These are phyloP conservation scores for Parus major DNA, from an alignment of 2,113 vertebrate genomes.

Conservation along the genomic window DNA sequence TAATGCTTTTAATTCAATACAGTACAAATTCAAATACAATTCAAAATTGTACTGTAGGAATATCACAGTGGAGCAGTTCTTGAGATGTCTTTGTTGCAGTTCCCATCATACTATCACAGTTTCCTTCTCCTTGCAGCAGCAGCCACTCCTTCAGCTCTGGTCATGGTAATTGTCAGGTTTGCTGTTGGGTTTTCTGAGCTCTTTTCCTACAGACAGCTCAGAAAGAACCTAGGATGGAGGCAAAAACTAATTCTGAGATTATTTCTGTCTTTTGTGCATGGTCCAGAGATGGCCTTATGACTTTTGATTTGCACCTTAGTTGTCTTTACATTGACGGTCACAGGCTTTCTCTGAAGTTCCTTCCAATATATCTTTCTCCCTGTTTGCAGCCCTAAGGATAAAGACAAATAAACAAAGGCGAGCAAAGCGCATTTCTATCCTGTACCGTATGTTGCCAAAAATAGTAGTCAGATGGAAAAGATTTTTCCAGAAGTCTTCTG, in stretches of 20 bases:
- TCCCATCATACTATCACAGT: background rate
- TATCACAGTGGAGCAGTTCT: background rate
- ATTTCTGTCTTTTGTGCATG: background rate
- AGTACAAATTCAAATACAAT: too few relatives aligned
- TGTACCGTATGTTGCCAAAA: slow-evolving; percentile 52
- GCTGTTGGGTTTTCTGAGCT: background rate
- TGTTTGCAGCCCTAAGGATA: background rate
- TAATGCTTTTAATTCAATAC: background rate
- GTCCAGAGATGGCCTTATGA: background rate
- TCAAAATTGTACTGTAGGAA: background rate
- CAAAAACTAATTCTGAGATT: background rate
- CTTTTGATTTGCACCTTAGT: background rate
- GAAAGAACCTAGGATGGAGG: background rate
- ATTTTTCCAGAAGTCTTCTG: slow-evolving; percentile 71
- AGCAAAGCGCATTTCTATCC: slow-evolving; percentile 20
- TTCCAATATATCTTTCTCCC: background rate
- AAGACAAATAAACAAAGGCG: slow-evolving; percentile 39
- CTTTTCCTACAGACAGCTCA: background rate
- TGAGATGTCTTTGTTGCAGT: background rate
- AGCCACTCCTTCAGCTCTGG: background rate
- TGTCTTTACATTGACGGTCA: background rate
- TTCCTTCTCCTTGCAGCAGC: background rate
- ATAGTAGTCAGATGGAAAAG: slow-evolving; percentile 71
- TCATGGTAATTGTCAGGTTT: background rate
- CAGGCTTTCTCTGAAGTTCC: background rate